These are phyloP conservation scores for Nemapogon koenigi DNA, from an alignment of 2,888 invertebrate genomes.

Conservation along the genomic window DNA sequence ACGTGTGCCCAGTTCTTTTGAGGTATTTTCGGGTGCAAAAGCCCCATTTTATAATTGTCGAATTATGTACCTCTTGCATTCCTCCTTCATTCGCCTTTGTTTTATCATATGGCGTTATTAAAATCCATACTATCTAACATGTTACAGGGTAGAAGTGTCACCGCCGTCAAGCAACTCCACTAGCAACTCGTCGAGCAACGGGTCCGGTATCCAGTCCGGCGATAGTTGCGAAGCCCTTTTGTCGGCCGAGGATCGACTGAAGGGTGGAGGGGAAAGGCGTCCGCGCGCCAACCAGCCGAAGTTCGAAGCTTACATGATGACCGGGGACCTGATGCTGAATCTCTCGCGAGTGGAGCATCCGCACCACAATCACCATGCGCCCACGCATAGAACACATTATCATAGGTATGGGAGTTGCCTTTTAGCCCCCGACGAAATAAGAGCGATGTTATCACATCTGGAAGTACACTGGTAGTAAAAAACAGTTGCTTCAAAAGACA, in stretches of 20 bases:
- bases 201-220: constrained; percentile 59
- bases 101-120: too few species aligned
- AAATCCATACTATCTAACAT: constrained; percentile 12
- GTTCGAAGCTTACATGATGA: constrained; percentile 97
- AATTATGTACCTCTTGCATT: too few species aligned
- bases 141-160: constrained; percentile 38
- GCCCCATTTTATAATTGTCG: too few species aligned
- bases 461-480: too few species aligned
- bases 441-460: too few species aligned
- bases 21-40: too few species aligned
- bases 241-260: constrained; percentile 28
- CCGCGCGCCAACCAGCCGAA: constrained; percentile 57
- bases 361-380: constrained; percentile 58
- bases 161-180: constrained; percentile 52
- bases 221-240: constrained; percentile 54
- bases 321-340: constrained; percentile 94
- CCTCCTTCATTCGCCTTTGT: too few species aligned
- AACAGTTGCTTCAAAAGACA: too few species aligned
- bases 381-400: constrained; percentile 53
- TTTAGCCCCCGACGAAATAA: too few species aligned
- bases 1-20: too few species aligned
- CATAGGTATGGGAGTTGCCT: constrained; percentile 33
- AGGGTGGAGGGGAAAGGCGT: constrained; percentile 31
- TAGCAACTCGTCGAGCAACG: constrained; percentile 51
- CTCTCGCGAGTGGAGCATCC: constrained; percentile 82